These are phyloP conservation scores for Lacanobia wlatinum DNA, from an alignment of 2,888 invertebrate genomes.

Conservation along the genomic window DNA sequence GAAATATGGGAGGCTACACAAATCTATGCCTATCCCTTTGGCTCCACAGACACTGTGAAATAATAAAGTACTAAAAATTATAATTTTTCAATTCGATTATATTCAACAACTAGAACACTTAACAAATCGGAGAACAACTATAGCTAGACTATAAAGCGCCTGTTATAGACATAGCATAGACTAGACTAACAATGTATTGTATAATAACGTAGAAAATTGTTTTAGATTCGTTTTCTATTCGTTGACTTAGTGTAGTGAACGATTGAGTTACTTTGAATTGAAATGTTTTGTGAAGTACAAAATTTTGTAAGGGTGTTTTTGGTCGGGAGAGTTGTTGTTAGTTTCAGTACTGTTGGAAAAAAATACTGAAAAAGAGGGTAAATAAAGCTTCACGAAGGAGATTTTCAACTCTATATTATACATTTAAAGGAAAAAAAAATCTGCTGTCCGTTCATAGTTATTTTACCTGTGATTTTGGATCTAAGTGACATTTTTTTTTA, in stretches of 20 bases:
- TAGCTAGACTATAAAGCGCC: slow-evolving; percentile 50
- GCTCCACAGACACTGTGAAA: no score
- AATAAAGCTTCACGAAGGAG: no score
- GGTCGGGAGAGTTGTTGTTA: slow-evolving; percentile 16
- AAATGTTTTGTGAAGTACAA: slow-evolving; percentile 56
- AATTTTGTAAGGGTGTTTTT: slow-evolving; percentile 58
- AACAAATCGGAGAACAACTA: slow-evolving; percentile 47
- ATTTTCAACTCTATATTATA: no score
- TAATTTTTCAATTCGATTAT: slow-evolving; percentile 12
- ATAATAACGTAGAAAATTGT: slow-evolving; percentile 38
- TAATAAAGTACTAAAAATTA: neutral
- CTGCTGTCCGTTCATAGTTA: no score
- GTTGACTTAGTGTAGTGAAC: slow-evolving; percentile 52
- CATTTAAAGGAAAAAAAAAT: no score
- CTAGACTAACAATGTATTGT: slow-evolving; percentile 40
- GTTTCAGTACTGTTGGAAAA: slow-evolving; percentile 37
- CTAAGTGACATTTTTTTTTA: no score
- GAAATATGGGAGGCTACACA: no score
- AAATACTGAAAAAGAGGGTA: no score
- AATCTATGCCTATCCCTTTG: no score
- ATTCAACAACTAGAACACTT: slow-evolving; percentile 35
- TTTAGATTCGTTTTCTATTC: slow-evolving; percentile 50
- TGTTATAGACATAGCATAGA: slow-evolving; percentile 58
- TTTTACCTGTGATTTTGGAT: no score
- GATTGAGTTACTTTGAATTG: slow-evolving; percentile 43